phyloP scores from a whole-genome alignment of 2,113 vertebrate species.

The Ameiurus melas region DNA sequence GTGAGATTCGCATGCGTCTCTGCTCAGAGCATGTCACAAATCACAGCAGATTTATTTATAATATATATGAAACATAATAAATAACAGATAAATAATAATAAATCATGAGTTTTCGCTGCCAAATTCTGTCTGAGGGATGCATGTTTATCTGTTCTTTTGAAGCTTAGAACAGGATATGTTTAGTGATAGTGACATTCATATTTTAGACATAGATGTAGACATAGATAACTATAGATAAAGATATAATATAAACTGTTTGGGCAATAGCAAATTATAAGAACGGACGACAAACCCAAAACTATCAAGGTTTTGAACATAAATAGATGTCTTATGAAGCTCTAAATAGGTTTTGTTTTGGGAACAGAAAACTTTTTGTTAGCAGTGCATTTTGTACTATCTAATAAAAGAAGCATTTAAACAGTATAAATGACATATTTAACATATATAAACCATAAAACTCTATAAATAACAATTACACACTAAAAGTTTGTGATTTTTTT shows the following conservation, averaged over 20 bases:
- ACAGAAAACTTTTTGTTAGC: background rate
- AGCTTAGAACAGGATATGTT: background rate
- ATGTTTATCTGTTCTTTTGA: background rate
- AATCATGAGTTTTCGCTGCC: background rate
- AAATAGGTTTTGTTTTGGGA: background rate
- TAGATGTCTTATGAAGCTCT: background rate
- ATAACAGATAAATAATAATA: background rate
- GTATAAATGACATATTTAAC: background rate
- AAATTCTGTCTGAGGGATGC: constrained; percentile 12
- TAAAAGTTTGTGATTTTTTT: background rate
- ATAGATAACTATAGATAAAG: background rate
- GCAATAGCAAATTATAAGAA: background rate
- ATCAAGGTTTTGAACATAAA: background rate
- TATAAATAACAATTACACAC: background rate
- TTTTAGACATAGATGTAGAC: background rate
- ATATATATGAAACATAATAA: constrained; percentile 12
- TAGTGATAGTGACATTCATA: background rate
- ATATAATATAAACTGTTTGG: background rate
- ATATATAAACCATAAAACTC: background rate
- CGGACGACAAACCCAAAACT: background rate
- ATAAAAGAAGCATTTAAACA: background rate
- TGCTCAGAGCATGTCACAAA: constrained; percentile 47
- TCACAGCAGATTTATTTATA: constrained; percentile 24
- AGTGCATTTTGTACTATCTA: background rate
- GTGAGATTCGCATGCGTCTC: constrained; percentile 39